Evolutionary conservation across 2,113 vertebrate genomes (phyloP), one percentile per base, ranked within the genome.

Genomic region (Apodemus sylvaticus): DNA sequence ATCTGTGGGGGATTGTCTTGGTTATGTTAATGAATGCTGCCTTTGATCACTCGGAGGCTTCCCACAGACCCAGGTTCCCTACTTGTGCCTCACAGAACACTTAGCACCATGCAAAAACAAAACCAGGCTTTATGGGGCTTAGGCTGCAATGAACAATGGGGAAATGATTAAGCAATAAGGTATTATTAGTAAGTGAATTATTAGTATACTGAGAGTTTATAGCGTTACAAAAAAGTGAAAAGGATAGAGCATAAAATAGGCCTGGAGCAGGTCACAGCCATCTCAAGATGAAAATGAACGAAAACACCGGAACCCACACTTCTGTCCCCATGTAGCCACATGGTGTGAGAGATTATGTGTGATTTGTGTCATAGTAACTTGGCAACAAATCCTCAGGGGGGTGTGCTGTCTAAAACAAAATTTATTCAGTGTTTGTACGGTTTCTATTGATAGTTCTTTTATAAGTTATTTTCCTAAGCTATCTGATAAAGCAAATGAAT

Each of bases 161-260:
- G 34, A 79, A 34, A 36, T 19, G 64, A 48, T 12, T 53, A 64
- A 81, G 42, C 26, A 73, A 74, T 86, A 89, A 70, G 1, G 17
- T n/a, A 29, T 81, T 73, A 87, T 70, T 77, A 70, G 26, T 74
- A 71, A 77, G 39, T 81, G 74, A 94, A 74, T 86, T 92, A n/a
- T 55, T 74, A 24, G 39, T 19, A n/a, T 64, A 42, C 3, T 74
- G 48, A 66, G 73, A 68, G 34, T 73, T 39, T 91, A 7, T 68
- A 90, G 76, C 82, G 29, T 48, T 48, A 19, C 3, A 26, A 55
- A 42, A 76, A 95, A 62, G 77, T 58, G 51, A 74, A 86, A 86
- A 76, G 86, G 19, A 16, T 13, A 17, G 45, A 77, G 64, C 20
- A 89, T 34, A 86, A 85, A 71, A n/a, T 31, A 12, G 74, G 10